These are phyloP conservation scores for Tiaroga cobitis DNA, from an alignment of 2,797 vertebrate genomes.

Conservation along the genomic window DNA sequence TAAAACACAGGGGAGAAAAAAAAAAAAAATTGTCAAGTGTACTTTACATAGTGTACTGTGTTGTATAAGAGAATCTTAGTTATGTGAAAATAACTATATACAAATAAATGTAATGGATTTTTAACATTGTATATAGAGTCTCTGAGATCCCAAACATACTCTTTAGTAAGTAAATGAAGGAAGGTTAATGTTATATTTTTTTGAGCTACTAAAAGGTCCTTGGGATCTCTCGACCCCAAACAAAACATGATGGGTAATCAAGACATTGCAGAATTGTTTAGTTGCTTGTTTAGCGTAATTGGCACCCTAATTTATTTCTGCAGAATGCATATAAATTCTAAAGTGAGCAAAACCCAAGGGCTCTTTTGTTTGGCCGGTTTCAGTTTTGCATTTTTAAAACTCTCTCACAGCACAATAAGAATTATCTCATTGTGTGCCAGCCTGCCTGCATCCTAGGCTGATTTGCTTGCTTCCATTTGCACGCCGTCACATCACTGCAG, in stretches of 20 bases:
- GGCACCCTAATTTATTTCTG: conserved; percentile 34
- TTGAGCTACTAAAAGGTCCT: neutral
- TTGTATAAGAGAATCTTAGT: too few relatives aligned
- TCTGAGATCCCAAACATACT: neutral
- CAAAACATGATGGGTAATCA: conserved; percentile 7
- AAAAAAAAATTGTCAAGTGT: too few relatives aligned
- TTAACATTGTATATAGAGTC: neutral
- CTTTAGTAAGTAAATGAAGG: neutral
- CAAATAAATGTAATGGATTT: neutral
- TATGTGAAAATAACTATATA: too few relatives aligned
- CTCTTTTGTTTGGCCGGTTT: conserved; percentile 17
- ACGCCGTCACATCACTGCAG: conserved; percentile 16
- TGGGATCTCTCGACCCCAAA: conserved; percentile 1
- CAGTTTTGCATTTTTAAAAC: conserved; percentile 1
- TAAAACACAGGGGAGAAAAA: neutral
- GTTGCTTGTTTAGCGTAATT: conserved; percentile 11
- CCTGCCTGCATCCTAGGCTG: conserved; percentile 27
- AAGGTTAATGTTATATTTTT: neutral
- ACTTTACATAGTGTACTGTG: neutral
- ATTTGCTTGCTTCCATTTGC: conserved; percentile 19
- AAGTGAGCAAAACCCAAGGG: conserved; percentile 27
- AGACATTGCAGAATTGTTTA: conserved; percentile 27
- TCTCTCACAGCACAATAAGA: conserved; percentile 25
- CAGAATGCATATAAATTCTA: conserved; percentile 32
- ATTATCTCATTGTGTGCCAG: conserved; percentile 28